Percentiles rank a stretch among this genome's conserved stretches.
Evolutionary conservation across 2,888 invertebrate genomes (phyloP).

Genomic region (Standfussiana lucernea): DNA sequence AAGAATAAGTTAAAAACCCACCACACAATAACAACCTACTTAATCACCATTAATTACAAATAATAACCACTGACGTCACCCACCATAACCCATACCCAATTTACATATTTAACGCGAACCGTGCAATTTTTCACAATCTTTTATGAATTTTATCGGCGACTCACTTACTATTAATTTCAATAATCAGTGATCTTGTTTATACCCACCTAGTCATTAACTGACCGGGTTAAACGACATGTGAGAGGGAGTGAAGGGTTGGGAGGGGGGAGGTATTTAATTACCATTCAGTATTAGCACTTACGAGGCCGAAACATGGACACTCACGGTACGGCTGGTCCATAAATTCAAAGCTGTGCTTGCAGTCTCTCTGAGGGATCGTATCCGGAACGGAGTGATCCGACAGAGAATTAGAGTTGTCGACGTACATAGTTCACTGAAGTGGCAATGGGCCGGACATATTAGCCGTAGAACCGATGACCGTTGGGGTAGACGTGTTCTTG

Average conservation of each 20-base stretch:
- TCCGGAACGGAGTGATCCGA: too few relatives aligned
- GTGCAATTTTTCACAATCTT: constrained; percentile 54
- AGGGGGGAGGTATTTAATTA: constrained; percentile 57
- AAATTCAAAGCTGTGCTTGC: too few relatives aligned
- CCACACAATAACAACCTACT: constrained; percentile 10
- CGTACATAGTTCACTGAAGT: too few relatives aligned
- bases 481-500: too few relatives aligned
- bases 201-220: constrained; percentile 39
- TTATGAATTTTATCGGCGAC: constrained; percentile 37
- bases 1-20: constrained; percentile 1
- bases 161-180: constrained; percentile 55
- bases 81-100: constrained; percentile 30
- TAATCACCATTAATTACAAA: constrained; percentile 34
- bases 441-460: too few relatives aligned
- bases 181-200: constrained; percentile 59
- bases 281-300: constrained; percentile 67
- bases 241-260: constrained; percentile 1
- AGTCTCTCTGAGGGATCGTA: too few relatives aligned
- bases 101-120: constrained; percentile 50
- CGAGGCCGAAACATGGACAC: too few relatives aligned
- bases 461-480: too few relatives aligned
- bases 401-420: too few relatives aligned
- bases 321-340: too few relatives aligned
- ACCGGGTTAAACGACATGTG: constrained; percentile 35
- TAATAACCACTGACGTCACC: constrained; percentile 43